phyloP scores from a whole-genome alignment of 92 coral and sea anemone species.

The Epizoanthus ramosus region DNA sequence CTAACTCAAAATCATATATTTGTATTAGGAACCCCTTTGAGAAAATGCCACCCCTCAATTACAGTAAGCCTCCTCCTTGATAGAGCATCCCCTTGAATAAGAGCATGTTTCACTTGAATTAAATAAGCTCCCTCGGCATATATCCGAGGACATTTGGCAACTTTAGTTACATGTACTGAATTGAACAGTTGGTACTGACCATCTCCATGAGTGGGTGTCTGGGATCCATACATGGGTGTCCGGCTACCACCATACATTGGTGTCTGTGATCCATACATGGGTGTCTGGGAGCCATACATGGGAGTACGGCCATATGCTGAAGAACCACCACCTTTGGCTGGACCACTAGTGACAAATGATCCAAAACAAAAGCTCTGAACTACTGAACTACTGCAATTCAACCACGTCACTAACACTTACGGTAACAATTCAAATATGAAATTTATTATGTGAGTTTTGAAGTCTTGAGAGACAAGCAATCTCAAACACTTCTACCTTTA shows the following conservation, averaged over 20 bases:
- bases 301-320: constrained; percentile 80
- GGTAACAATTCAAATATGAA: no score
- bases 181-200: constrained; percentile 63
- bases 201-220: constrained; percentile 99
- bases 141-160: neutral
- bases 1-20: no score
- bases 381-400: neutral
- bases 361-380: neutral
- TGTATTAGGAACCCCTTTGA: no score
- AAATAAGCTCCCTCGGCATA: no score
- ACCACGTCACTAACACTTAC: no score
- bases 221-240: constrained; percentile 99
- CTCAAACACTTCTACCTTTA: no score
- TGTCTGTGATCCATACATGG: constrained; percentile 99
- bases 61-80: no score
- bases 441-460: no score
- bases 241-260: constrained; percentile 94
- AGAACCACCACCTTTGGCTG: constrained; percentile 82
- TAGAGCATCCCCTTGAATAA: no score
- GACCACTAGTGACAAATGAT: constrained; percentile 62
- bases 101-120: no score
- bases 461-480: no score
- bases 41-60: no score
- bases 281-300: constrained; percentile 97
- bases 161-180: constrained; percentile 1